These are phyloP conservation scores for Hirudinaria manillensis DNA, from an alignment of 2,888 invertebrate species.

Conservation along the genomic window DNA sequence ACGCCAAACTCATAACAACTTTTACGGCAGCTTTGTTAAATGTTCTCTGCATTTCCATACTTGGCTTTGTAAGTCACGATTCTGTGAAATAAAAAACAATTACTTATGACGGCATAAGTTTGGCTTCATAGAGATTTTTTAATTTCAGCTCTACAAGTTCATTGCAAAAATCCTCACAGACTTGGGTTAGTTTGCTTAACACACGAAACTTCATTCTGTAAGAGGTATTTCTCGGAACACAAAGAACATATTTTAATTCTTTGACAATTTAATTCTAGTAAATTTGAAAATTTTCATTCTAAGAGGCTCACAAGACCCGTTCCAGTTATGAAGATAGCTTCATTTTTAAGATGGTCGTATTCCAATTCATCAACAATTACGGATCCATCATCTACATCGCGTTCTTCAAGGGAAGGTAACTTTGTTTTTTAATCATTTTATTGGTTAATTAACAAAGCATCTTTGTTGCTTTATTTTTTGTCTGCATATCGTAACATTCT, in stretches of 20 bases:
- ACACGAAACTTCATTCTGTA: neutral
- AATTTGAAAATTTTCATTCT: conserved; percentile 9
- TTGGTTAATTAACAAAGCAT: neutral
- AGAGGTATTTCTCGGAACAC: neutral
- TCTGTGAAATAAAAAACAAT: neutral
- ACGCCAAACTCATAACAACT: conserved; percentile 82
- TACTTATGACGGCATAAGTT: neutral
- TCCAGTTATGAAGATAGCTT: conserved; percentile 43
- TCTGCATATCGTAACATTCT: neutral
- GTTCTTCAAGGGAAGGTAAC: conserved; percentile 43
- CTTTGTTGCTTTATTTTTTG: neutral
- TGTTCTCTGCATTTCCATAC: conserved; percentile 80
- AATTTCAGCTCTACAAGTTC: conserved; percentile 37
- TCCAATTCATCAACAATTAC: conserved; percentile 46
- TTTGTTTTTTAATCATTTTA: neutral
- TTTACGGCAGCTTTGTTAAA: conserved; percentile 84
- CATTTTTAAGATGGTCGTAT: conserved; percentile 44
- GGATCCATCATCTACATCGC: conserved; percentile 44
- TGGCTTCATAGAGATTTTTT: conserved; percentile 3
- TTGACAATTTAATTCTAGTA: neutral
- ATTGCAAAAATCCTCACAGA: conserved; percentile 39
- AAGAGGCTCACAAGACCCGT: conserved; percentile 38
- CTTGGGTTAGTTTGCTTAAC: conserved; percentile 35
- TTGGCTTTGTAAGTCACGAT: conserved; percentile 61
- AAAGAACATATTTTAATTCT: neutral